phyloP scores from a whole-genome alignment of 2,113 vertebrate genomes.

The Sitta europaea region DNA sequence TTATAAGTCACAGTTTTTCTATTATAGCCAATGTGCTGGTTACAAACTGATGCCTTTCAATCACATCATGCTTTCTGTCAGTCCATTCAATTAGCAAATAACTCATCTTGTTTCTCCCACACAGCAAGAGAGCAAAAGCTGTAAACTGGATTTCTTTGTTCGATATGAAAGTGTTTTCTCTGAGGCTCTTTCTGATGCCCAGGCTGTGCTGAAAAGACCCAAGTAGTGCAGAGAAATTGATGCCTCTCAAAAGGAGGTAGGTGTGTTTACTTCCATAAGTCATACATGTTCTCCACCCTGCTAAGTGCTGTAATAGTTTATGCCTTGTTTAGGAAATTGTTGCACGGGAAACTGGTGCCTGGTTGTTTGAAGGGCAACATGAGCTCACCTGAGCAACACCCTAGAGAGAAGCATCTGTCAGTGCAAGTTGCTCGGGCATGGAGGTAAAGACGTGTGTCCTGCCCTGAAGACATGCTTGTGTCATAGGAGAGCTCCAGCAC shows the following conservation, averaged over 20 bases:
- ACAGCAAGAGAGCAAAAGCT: constrained; percentile 54
- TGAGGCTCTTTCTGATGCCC: constrained; percentile 59
- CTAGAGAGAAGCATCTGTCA: background rate
- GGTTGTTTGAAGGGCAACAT: background rate
- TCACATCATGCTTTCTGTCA: background rate
- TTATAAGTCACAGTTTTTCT: background rate
- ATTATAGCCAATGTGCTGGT: background rate
- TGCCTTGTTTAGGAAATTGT: background rate
- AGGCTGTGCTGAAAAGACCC: constrained; percentile 62
- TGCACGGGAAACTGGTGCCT: background rate
- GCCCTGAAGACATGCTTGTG: background rate
- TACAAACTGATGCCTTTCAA: background rate
- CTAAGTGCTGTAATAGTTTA: background rate
- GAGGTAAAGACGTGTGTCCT: background rate
- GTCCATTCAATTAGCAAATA: constrained; percentile 43
- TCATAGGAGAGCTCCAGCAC: background rate
- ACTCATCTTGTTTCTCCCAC: constrained; percentile 17
- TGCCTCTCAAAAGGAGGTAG: constrained; percentile 71
- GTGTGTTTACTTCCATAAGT: background rate
- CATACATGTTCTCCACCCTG: background rate
- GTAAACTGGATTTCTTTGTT: constrained; percentile 72
- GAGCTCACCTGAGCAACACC: background rate
- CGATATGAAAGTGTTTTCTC: constrained; percentile 67
- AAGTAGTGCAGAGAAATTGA: constrained; percentile 65
- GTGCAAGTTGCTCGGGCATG: fast-evolving